Evolutionary conservation across 2,113 vertebrate genomes (phyloP).

Genomic region (Etheostoma spectabile): DNA sequence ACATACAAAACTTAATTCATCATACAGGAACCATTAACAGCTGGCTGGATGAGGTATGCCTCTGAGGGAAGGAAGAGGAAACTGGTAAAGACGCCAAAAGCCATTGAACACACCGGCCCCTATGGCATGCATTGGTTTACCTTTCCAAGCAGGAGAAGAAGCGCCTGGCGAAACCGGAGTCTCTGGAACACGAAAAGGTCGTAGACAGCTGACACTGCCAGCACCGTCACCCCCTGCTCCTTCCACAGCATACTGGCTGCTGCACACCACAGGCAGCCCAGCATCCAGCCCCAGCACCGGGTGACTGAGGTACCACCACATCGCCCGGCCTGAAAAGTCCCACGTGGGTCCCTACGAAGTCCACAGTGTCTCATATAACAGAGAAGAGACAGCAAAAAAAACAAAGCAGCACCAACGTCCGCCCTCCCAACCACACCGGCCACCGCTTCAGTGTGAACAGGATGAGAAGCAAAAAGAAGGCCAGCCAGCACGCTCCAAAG

Average conservation of each 20-base stretch:
- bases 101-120: background rate
- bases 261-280: slow-evolving; percentile 89
- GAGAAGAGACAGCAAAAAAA: slow-evolving; percentile 92
- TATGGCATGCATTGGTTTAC: slow-evolving; percentile 82
- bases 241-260: slow-evolving; percentile 97
- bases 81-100: slow-evolving; percentile 26
- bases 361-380: slow-evolving; percentile 92
- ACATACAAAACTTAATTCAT: slow-evolving; percentile 31
- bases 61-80: slow-evolving; percentile 59
- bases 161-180: slow-evolving; percentile 88
- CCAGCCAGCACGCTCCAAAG: slow-evolving; percentile 92
- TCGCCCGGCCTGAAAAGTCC: slow-evolving; percentile 5
- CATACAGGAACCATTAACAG: slow-evolving; percentile 60
- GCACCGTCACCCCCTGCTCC: slow-evolving; percentile 96
- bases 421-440: slow-evolving; percentile 94
- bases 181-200: slow-evolving; percentile 94
- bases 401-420: slow-evolving; percentile 92
- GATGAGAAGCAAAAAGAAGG: slow-evolving; percentile 94
- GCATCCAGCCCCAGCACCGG: slow-evolving; percentile 91
- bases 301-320: slow-evolving; percentile 1
- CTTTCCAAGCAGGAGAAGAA: slow-evolving; percentile 88
- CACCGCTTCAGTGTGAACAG: slow-evolving; percentile 95
- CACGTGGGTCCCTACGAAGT: slow-evolving; percentile 78
- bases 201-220: slow-evolving; percentile 91
- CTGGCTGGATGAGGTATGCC: slow-evolving; percentile 42